Evolutionary conservation across 2,113 vertebrate genomes (phyloP).

Genomic region (Trochalopteron elliotii): DNA sequence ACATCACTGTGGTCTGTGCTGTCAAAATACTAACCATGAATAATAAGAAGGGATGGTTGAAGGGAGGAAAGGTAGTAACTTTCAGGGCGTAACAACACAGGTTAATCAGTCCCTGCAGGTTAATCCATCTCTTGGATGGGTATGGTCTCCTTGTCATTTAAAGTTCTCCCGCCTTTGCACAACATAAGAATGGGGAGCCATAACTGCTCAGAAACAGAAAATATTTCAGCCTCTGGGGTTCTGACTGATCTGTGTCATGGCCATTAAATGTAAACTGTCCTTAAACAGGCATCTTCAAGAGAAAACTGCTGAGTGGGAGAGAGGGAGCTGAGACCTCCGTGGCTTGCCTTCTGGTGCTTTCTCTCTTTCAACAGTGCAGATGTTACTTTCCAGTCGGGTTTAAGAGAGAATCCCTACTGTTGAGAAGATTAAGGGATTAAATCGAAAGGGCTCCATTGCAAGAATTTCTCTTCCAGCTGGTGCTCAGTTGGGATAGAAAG

Average conservation of each 20-base stretch:
- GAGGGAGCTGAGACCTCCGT: background rate
- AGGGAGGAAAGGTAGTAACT: background rate
- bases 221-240: background rate
- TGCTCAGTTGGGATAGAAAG: conserved; percentile 31
- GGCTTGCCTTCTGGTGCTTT: conserved; percentile 25
- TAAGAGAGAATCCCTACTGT: conserved; percentile 67
- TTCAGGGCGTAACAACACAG: background rate
- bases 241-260: background rate
- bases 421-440: conserved; percentile 76
- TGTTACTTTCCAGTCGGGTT: conserved; percentile 58
- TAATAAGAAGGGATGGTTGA: background rate
- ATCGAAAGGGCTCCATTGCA: conserved; percentile 58
- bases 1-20: background rate
- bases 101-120: background rate
- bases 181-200: background rate
- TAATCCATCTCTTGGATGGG: background rate
- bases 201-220: background rate
- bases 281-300: conserved; percentile 26
- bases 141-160: background rate
- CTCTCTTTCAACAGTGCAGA: conserved; percentile 56
- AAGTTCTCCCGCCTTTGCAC: background rate
- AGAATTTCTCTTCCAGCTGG: conserved; percentile 64
- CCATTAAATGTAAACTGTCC: background rate
- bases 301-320: background rate
- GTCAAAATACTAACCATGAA: background rate